Evolutionary conservation across 2,113 vertebrate species (phyloP), one percentile per base, ranked within the genome.

Genomic region (Pachypanchax playfairii): DNA sequence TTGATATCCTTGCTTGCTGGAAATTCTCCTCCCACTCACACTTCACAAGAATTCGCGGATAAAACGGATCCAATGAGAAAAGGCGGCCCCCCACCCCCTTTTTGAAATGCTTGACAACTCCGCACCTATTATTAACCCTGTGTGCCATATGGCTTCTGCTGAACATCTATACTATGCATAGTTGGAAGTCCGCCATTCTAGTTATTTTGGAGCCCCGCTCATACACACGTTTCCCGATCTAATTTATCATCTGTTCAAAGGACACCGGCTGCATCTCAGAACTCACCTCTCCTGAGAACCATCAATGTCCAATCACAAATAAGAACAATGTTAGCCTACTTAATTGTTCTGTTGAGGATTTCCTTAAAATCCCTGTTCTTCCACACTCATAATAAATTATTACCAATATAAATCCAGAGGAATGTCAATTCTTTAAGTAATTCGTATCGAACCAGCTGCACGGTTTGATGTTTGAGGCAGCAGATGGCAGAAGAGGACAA

Each of bases 1-100:
- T 93, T 94, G 93, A 94, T 93, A 79, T 89, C 92, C 86, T 90
- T 89, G 85, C 86, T 91, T 92, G 90, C 87, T 92, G 91, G 92
- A 86, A 88, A 90, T 86, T 93, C 93, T 93, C 93, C 94, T 94
- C 95, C 95, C 94, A 92, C 84, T 90, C 68, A 71, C 50, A 74
- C 85, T 84, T 75, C 64, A 73, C 51, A 59, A 83, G 75, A 87
- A 87, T 80, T 90, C 83, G 87, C 74, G 91, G 92, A 93, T 89
- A 83, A 82, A 91, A 89, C 81, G 77, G 86, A 89, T 87, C 93
- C 94, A 94, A 94, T 94, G 90, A 92, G 92, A 85, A 75, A 66
- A 64, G 87, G 52, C 70, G 75, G n/a, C 88, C 87, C 79, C 60
- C 84, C 73, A 87, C 70, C 64, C 52, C n/a, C n/a, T n/a, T n/a